phyloP scores from a whole-genome alignment of 2,888 invertebrate species.

The Ophion costatus region DNA sequence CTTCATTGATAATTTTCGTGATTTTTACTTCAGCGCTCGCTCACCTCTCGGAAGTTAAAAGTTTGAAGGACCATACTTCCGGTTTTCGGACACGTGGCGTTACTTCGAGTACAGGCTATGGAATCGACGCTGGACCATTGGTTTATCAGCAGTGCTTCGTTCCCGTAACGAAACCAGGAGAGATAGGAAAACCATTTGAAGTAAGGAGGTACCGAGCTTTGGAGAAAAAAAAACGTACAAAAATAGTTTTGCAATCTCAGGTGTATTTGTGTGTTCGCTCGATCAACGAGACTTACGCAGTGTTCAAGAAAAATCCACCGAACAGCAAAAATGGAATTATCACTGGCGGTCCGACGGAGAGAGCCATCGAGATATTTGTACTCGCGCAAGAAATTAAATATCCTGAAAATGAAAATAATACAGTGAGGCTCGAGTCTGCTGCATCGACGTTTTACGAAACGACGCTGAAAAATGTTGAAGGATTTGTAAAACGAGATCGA shows the following conservation, averaged over 20 bases:
- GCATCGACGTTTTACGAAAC: conserved; percentile 7
- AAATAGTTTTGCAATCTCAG: neutral
- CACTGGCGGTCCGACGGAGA: conserved; percentile 95
- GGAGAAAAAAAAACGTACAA: conserved; percentile 40
- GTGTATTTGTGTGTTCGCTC: neutral
- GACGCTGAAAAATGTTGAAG: conserved; percentile 8
- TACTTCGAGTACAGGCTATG: conserved; percentile 90
- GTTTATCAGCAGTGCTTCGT: conserved; percentile 94
- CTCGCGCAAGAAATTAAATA: conserved; percentile 96
- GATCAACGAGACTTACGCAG: conserved; percentile 87
- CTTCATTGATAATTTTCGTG: neutral
- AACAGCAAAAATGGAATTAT: conserved; percentile 97
- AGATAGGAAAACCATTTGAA: conserved; percentile 94
- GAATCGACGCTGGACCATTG: conserved; percentile 93
- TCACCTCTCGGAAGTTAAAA: conserved; percentile 90
- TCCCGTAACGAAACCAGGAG: conserved; percentile 97
- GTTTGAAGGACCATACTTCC: conserved; percentile 92
- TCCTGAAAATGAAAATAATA: conserved; percentile 85
- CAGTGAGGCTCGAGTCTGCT: neutral
- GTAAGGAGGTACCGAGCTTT: conserved; percentile 92
- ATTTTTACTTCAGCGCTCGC: conserved; percentile 43
- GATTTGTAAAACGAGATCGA: conserved; percentile 50
- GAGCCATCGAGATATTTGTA: conserved; percentile 92
- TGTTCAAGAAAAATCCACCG: conserved; percentile 97
- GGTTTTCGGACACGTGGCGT: conserved; percentile 91